A percentile compares a stretch with the other conserved stretches of the same genome.
Conservation (phyloP, 2,113 vertebrate genomes). For the Esox niger region DNA sequence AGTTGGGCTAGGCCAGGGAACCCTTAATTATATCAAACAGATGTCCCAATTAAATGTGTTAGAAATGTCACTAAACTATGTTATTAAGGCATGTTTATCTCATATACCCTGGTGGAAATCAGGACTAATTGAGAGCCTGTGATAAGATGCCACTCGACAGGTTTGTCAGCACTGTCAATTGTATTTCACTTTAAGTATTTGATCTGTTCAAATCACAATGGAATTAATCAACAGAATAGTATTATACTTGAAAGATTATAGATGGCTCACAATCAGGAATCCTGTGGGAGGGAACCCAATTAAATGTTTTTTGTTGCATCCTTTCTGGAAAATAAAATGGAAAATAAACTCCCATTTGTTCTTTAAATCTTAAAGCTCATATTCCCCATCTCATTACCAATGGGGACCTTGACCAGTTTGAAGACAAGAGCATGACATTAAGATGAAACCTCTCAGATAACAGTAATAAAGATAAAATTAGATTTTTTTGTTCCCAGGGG, state of each 20-base stretch:
- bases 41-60: conserved; percentile 44
- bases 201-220: conserved; percentile 13
- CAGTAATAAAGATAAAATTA: conserved; percentile 29
- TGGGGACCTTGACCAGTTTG: conserved; percentile 27
- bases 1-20: conserved; percentile 3
- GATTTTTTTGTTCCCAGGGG: conserved; percentile 42
- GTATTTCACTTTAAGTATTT: conserved; percentile 9
- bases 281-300: neutral
- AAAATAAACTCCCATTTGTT: neutral
- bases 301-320: neutral
- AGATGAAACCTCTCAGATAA: conserved; percentile 36
- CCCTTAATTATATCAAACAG: conserved; percentile 4
- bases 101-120: conserved; percentile 29
- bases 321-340: neutral
- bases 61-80: conserved; percentile 31
- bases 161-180: conserved; percentile 13
- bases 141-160: conserved; percentile 25
- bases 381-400: conserved; percentile 6
- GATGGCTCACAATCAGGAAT: neutral
- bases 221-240: conserved; percentile 23
- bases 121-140: conserved; percentile 42
- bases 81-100: conserved; percentile 28
- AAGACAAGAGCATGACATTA: conserved; percentile 35
- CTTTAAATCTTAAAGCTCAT: conserved; percentile 10
- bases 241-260: too few species aligned